Conservation (phyloP, 1,140 invertebrate genomes). For the Parapsyche elsis region DNA sequence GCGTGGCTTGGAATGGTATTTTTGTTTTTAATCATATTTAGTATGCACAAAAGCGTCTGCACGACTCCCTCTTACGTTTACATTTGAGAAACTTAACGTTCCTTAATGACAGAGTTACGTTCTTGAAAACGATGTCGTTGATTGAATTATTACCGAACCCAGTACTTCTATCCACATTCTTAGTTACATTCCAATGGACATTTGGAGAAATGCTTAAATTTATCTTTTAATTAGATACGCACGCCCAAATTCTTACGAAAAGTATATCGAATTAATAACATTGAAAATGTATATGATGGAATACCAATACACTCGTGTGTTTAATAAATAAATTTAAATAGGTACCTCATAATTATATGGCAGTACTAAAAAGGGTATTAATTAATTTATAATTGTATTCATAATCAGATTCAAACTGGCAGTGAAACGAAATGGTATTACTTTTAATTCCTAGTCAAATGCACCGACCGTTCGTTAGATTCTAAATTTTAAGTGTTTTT, state of each 20-base stretch:
- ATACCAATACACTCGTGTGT: not conserved
- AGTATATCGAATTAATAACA: not conserved
- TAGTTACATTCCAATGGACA: not conserved
- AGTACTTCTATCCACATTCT: not conserved
- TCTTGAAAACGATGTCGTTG: constrained; percentile 9
- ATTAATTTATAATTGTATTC: too few species aligned
- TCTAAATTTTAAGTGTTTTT: constrained; percentile 7
- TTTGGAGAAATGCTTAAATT: constrained; percentile 5
- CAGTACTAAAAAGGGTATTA: too few species aligned
- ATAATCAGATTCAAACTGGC: too few species aligned
- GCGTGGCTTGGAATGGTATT: too few species aligned
- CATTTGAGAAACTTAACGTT: constrained; percentile 4
- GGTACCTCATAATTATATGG: too few species aligned
- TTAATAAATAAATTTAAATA: too few species aligned
- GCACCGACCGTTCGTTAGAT: not conserved
- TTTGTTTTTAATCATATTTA: constrained; percentile 5
- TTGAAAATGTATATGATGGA: not conserved
- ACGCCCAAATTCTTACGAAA: not conserved
- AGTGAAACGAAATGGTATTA: too few species aligned
- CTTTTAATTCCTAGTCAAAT: too few species aligned
- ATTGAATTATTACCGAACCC: not conserved
- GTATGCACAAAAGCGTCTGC: not conserved
- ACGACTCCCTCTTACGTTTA: not conserved
- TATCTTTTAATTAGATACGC: constrained; percentile 19
- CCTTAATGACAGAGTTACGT: constrained; percentile 27